Conservation (phyloP, 1,140 invertebrate genomes). For the Drosophila baimaii region DNA sequence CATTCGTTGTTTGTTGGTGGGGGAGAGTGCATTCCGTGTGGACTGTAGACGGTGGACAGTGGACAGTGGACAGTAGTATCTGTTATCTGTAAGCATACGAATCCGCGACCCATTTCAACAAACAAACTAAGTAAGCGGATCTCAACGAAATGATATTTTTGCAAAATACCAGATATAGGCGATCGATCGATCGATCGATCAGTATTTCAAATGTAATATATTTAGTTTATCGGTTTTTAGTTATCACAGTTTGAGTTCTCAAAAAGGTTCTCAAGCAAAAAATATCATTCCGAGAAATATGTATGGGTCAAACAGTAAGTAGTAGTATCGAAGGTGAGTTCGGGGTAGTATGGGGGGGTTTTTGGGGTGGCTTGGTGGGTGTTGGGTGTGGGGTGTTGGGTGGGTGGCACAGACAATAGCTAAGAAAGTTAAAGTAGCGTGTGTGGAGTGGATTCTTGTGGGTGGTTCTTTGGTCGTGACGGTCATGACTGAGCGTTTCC, state of each 20-base stretch:
- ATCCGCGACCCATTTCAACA: slow-evolving; percentile 45
- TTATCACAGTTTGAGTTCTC: slow-evolving; percentile 49
- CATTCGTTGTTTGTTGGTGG: slow-evolving; percentile 31
- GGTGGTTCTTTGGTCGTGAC: slow-evolving; percentile 37
- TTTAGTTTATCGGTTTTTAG: slow-evolving; percentile 17
- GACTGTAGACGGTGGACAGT: slow-evolving; percentile 18
- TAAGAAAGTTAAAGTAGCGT: slow-evolving; percentile 46
- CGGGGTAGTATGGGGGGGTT: slow-evolving; percentile 4
- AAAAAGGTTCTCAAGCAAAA: slow-evolving; percentile 82
- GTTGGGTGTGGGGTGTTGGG: neutral
- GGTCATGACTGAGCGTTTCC: slow-evolving; percentile 47
- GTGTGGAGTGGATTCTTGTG: slow-evolving; percentile 41
- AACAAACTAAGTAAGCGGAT: slow-evolving; percentile 43
- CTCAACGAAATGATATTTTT: slow-evolving; percentile 63
- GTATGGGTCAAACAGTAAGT: slow-evolving; percentile 69
- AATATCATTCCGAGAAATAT: slow-evolving; percentile 84
- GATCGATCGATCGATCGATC: slow-evolving; percentile 23
- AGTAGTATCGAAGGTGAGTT: slow-evolving; percentile 40
- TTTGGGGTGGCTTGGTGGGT: neutral
- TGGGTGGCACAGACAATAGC: slow-evolving; percentile 35
- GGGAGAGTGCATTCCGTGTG: slow-evolving; percentile 38
- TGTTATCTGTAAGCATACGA: slow-evolving; percentile 45
- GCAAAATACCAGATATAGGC: slow-evolving; percentile 40
- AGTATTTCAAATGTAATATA: slow-evolving; percentile 17
- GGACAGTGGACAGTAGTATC: slow-evolving; percentile 23